Base-by-base conservation (phyloP, 37 sponge, comb jelly and placozoan genomes). In the Amphimedon queenslandica region DNA sequence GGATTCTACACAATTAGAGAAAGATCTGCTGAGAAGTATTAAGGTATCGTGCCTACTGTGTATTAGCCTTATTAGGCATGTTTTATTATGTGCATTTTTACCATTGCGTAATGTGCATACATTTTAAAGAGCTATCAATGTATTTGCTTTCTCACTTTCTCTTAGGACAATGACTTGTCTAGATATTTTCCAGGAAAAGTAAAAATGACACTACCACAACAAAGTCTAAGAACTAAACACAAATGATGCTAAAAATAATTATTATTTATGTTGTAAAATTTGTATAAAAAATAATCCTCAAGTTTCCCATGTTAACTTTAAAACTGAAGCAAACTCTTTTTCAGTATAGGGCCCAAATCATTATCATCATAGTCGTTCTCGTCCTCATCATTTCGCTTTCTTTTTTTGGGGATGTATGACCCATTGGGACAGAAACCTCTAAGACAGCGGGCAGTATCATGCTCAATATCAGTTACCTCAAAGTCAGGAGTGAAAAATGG, bases 11-110 rank as follows among this genome's bases (percentile, higher is more conserved):
- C 79, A 65, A 31, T 74, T 77, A 51, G 99, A 98, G 63, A 89
- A 84, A 58, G 90, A 98, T 55, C 77, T 95, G 39, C 82, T 98
- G 41, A 89, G 87, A 76, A 88, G 90, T 73, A 76, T 95, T 34
- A 94, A 89, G 82, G 99, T 96, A 72, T 36, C 36, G 13, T 40
- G 3, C 1, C 10, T 21, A 33, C 16, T 43, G 37, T 42, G 5
- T 25, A 13, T 47, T 18, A 4, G 25, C 13, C 51, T 47, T 18
- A 55, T 10, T 30, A 8, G 4, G 33, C 42, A 43, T 25, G 21
- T 70, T 23, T 67, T 20, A 67, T 67, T 13, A 37, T 66, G 39
- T 66, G 18, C 39, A 31, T 66, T 10, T 37, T 6, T 31, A 4
- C 39, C 36, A 66, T 38, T n/a, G 10, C 18, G 32, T 63, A n/a